Base-by-base conservation (phyloP, 2,797 vertebrate species). In the Paratrypauchen microcephalus region DNA sequence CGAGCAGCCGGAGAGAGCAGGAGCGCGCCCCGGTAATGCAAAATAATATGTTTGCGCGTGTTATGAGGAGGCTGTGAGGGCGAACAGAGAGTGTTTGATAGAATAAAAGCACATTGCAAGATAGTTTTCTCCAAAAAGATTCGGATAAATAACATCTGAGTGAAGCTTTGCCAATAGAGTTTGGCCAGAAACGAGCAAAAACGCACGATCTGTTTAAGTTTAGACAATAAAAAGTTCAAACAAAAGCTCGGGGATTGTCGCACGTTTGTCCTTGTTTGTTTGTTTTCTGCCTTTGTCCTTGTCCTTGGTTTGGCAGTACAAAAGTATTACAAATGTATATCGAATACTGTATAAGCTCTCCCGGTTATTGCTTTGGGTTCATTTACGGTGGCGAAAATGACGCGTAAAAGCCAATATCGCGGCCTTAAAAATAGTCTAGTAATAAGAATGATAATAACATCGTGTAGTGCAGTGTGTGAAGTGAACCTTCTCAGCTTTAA, bases 1-100 rank as follows among this genome's bases (percentile, higher is more conserved):
- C 83, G n/a, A 75, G 86, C 84, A 84, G 87, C 87, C 71, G 65
- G 76, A 59, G 45, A 68, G 70, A 66, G n/a, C n/a, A n/a, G 63
- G 55, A 67, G 72, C 71, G 77, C 58, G 74, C 77, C 68, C 65
- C 58, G 78, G 86, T 86, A 84, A 87, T 80, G 83, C 71, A 66
- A 84, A 89, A 72, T 72, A 76, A 72, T 83, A 65, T 59, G 66
- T 70, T 52, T 83, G 56, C 73, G 79, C 83, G 71, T 69, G 79
- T 83, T 83, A 73, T 81, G 76, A 82, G 62, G 60, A 45, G 77
- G 72, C 70, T 65, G 70, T 62, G 74, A 72, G 71, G 72, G 82
- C 23, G 81, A 84, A 87, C 75, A 79, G 77, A 70, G 15, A 63
- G 73, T 21, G 72, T 32, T 65, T 87, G 88, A 90, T 86, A 80